Evolutionary conservation across 1,140 invertebrate species (phyloP), one percentile per base, ranked within the genome.

Genomic region (Scaptodrosophila lebanonensis): DNA sequence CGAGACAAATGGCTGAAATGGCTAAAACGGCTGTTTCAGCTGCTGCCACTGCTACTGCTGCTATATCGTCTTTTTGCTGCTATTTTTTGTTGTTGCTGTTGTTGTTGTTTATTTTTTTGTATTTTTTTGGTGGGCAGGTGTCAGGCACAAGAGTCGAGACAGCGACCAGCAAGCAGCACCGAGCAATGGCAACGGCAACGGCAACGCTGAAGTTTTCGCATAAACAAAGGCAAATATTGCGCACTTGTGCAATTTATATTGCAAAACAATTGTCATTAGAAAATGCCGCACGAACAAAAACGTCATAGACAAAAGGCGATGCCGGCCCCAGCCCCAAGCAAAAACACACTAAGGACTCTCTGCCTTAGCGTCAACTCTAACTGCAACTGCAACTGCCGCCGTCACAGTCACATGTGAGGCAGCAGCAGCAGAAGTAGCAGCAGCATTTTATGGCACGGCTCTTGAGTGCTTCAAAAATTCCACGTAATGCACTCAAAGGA

Each of bases 251-350:
- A 84, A 83, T 84, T 84, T 84, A 84, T 84, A 84, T 82, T 76
- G 71, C 82, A 84, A 84, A 84, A 82, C 82, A 84, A 84, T 84
- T 84, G 82, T 84, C 82, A 84, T 84, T 84, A 84, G 79, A 84
- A 79, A 84, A 84, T 84, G 79, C 61, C 61, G 77, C 71, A 83
- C 76, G 76, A 83, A 83, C 71, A 83, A 83, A 83, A 83, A 83
- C 71, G 77, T 40, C 48, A 67, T 67, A 83, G 63, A 83, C 76
- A 83, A 71, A 75, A 65, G 27, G 27, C 12, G 9, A 25, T 8
- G 22, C 22, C 22, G 22, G 22, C 22, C 22, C 22, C 3, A 25
- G 22, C 3, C 22, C 22, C 3, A 25, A 8, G 22, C 22, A 25
- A 25, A 25, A 3, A n/a, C n/a, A n/a, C n/a, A n/a, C n/a, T n/a